A percentile compares a stretch with the other conserved stretches of the same genome.
phyloP scores from a whole-genome alignment of 2,888 invertebrate species.

The Nephrotoma flavescens region DNA sequence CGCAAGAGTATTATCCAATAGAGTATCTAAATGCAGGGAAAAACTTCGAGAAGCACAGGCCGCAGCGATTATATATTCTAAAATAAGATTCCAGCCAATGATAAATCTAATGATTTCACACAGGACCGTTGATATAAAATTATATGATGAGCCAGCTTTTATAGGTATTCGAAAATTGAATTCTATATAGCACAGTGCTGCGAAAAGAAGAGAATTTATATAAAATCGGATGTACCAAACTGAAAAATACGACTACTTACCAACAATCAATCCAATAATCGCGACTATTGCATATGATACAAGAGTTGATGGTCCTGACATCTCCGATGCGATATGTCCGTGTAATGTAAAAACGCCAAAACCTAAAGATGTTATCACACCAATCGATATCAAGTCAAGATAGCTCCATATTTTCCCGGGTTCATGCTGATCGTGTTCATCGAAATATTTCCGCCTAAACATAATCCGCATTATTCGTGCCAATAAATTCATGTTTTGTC shows the following conservation, averaged over 20 bases:
- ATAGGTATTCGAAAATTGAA: constrained; percentile 65
- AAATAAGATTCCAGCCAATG: constrained; percentile 82
- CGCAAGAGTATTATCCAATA: constrained; percentile 47
- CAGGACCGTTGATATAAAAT: constrained; percentile 66
- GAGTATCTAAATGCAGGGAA: constrained; percentile 56
- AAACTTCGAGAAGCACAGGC: constrained; percentile 65
- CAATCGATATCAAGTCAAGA: constrained; percentile 62
- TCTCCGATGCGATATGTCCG: constrained; percentile 58
- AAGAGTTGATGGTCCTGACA: constrained; percentile 73
- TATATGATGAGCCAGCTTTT: constrained; percentile 75
- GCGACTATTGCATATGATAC: constrained; percentile 82
- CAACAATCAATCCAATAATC: constrained; percentile 68
- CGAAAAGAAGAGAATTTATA: constrained; percentile 18
- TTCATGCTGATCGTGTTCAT: not conserved
- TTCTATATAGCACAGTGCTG: constrained; percentile 81
- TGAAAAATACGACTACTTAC: constrained; percentile 32
- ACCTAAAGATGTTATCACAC: constrained; percentile 68
- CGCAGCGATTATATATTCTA: constrained; percentile 68
- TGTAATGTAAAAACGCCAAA: constrained; percentile 80
- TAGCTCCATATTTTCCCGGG: not conserved
- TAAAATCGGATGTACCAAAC: not conserved
- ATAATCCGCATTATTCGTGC: not conserved
- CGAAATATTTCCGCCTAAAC: not conserved
- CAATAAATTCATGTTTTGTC: not conserved
- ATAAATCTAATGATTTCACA: constrained; percentile 78